Conservation (phyloP, 2,888 invertebrate genomes). For the Acrobasis consociella region DNA sequence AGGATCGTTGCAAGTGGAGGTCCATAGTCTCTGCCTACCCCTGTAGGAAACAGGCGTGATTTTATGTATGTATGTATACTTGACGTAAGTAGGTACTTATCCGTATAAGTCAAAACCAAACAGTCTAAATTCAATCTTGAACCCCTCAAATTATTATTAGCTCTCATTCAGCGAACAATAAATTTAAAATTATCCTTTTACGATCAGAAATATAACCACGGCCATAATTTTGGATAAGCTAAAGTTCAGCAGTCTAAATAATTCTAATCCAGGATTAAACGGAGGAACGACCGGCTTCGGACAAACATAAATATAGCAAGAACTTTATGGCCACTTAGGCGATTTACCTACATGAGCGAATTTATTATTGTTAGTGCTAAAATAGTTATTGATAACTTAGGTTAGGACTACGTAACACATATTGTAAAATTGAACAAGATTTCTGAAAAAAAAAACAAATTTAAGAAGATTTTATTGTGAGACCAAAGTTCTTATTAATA, state of each 20-base stretch:
- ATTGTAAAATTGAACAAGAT: no score
- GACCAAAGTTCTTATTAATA: no score
- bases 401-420: no score
- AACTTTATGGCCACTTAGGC: constrained; percentile 11
- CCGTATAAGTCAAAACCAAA: neutral
- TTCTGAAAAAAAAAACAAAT: no score
- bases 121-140: neutral
- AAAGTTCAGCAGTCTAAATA: constrained; percentile 23
- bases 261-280: constrained; percentile 21
- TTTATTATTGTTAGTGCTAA: constrained; percentile 2
- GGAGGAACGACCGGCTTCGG: constrained; percentile 10
- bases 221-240: constrained; percentile 22
- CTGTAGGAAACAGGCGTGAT: no score
- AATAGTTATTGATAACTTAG: neutral
- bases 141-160: neutral
- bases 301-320: constrained; percentile 19
- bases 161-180: constrained; percentile 8
- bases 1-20: no score
- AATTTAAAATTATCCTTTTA: constrained; percentile 3
- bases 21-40: no score
- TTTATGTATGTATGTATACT: no score
- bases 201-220: constrained; percentile 13
- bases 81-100: no score
- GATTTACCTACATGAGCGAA: constrained; percentile 15
- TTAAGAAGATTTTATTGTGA: no score